Base-by-base conservation (phyloP, 2,797 vertebrate species). In the Peromyscus aztecus region DNA sequence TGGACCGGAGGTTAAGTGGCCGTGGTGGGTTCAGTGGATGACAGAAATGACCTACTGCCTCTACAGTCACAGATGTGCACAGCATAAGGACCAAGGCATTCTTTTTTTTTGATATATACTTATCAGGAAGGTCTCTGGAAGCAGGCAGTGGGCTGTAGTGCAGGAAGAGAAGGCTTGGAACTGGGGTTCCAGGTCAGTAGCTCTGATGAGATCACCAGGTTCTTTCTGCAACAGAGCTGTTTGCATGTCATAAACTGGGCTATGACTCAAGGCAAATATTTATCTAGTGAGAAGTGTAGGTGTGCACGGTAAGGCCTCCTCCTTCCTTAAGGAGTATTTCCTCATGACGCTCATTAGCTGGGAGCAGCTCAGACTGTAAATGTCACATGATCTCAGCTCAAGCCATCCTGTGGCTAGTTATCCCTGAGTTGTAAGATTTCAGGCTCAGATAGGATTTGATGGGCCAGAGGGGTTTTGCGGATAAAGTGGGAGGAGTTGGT, bases 241-340 rank as follows among this genome's bases (percentile, higher is more conserved):
- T 96, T 96, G 67, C 76, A 9, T 92, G 73, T 89, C 92, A 76
- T 97, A 96, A 96, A 85, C 92, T 92, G 63, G 88, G 95, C 89
- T 93, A 92, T 82, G 88, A 90, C 57, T 81, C 7, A 19, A 16
- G 95, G 91, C 94, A 98, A 96, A 97, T 97, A 97, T 98, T 98
- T 96, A 85, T 37, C 87, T 80, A 96, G 84, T 80, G 65, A 89
- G 91, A 94, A 86, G 82, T 55, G 10, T 90, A 94, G 94, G 89
- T 96, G 92, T 93, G 52, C 40, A 57, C 55, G 31, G 46, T 73
- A 67, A 95, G 77, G 59, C 59, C 89, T 67, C 14, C 40, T 75
- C 76, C 52, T 92, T 96, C 93, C 91, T 80, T 65, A 11, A 43
- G 59, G 88, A 96, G 57, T 69, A 78, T 94, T 98, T 98, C 97